Evolutionary conservation across 2,888 invertebrate species (phyloP), one percentile per base, ranked within the genome.

Genomic region (Drosophila melanosoma): DNA sequence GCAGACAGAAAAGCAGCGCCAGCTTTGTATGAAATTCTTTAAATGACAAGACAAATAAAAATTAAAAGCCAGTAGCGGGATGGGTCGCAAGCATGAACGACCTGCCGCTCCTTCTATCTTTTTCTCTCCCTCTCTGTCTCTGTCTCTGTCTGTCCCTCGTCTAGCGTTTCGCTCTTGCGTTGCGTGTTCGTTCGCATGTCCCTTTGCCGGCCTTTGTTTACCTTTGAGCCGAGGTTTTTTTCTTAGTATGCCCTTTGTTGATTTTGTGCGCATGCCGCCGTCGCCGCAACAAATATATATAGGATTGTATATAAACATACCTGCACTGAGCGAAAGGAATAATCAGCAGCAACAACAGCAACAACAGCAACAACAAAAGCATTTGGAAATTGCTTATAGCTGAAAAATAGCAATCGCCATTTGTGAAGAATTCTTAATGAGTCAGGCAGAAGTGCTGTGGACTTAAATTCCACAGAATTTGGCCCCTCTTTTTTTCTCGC

Each of bases 41-140:
- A 84, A 87, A 87, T 84, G 87, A 89, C 87, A 87, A 78, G 74
- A 81, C 81, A 86, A 89, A 86, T 87, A 87, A 75, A 87, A 86
- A 79, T 89, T 89, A 84, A 86, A 87, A 87, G 89, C 86, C 64
- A 48, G 58, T 69, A 57, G 42, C 3, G 29, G 29, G 64, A 69
- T 62, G 38, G 38, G 45, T 51, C 48, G 49, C 35, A 40, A 42
- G 59, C 56, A 53, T 70, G 54, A 40, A 56, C 45, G 45, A 45
- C 8, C 15, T 20, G 2, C 15, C 20, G 1, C 15, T 23, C 1
- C 29, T 51, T 20, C 49, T 11, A 3, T 2, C 11, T 35, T 35
- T 51, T 42, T 56, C 32, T 38, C 52, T 23, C 12, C 8, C n/a
- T 11, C 26, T n/a, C 8, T 10, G 26, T 26, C 17, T 10, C 49